These are phyloP conservation scores for Sinocyclocheilus rhinocerous DNA, from an alignment of 2,113 vertebrate species.

Conservation along the genomic window DNA sequence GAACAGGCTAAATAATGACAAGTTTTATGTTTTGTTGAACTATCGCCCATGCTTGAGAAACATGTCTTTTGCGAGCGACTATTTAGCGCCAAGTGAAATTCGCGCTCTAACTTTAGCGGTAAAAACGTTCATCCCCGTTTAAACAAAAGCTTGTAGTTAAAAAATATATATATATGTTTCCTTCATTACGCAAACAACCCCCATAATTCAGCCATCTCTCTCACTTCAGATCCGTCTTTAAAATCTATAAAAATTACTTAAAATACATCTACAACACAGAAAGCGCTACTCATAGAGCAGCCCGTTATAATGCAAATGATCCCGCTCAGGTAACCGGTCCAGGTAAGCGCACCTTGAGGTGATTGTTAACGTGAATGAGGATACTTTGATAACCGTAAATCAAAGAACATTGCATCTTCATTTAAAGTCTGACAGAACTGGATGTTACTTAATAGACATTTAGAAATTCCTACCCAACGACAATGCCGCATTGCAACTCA, in stretches of 20 bases:
- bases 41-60: background rate
- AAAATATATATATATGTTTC: background rate
- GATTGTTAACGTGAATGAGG: slow-evolving; percentile 1
- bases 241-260: background rate
- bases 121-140: background rate
- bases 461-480: background rate
- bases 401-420: background rate
- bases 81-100: background rate
- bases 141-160: background rate
- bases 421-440: background rate
- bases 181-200: background rate
- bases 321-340: background rate
- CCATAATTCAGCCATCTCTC: background rate
- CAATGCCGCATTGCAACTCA: slow-evolving; percentile 15
- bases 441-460: background rate
- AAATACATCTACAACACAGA: background rate
- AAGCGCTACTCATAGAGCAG: background rate
- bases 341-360: background rate
- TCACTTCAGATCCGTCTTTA: background rate
- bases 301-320: slow-evolving; percentile 24
- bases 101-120: background rate
- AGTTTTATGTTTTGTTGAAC: background rate
- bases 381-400: background rate
- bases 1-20: background rate
- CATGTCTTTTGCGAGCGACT: background rate